Evolutionary conservation across 2,888 invertebrate genomes (phyloP), one percentile per base, ranked within the genome.

Genomic region (Thelaira solivaga): DNA sequence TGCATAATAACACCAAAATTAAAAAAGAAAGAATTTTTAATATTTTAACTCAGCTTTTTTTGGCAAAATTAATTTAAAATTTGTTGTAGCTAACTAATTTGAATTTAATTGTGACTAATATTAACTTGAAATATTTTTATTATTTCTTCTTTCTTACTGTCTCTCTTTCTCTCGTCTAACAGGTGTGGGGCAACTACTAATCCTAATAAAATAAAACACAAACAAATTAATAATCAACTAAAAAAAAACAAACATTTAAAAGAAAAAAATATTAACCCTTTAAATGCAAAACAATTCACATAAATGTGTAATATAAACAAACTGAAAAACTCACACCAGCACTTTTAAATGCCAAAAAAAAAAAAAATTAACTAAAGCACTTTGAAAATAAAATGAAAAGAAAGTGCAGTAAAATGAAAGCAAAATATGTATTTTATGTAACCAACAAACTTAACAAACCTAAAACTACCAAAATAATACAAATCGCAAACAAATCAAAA

Each of bases 181-280:
- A 89, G 89, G 89, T 88, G 86, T 89, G 89, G 89, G 88, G 86
- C 74, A 74, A 67, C 86, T 89, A 89, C 88, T 89, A 89, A 89
- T 86, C 80, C 82, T 82, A 84, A 82, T 80, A 82, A 81, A 80
- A 83, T n/a, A n/a, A n/a, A n/a, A n/a, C n/a, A n/a, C n/a, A 84
- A 1, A 16, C n/a, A 64, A 51, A 41, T 43, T 69, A 59, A 49
- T 41, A 74, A 80, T 22, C 39, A 80, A 80, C 59, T 61, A 47
- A 49, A 62, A 47, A 49, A 62, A 74, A 11, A n/a, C 16, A 80
- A 72, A 74, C 61, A n/a, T n/a, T n/a, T n/a, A 76, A 76, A 61
- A 47, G 41, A 64, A 26, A 36, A 45, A 71, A 76, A 22, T 67
- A 72, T 73, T 62, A 73, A 77, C 45, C 41, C 13, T 71, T 78